A percentile compares a stretch with the other conserved stretches of the same genome.
These are phyloP conservation scores for Prolemur simus DNA, from an alignment of 2,113 vertebrate species.

Conservation along the genomic window DNA sequence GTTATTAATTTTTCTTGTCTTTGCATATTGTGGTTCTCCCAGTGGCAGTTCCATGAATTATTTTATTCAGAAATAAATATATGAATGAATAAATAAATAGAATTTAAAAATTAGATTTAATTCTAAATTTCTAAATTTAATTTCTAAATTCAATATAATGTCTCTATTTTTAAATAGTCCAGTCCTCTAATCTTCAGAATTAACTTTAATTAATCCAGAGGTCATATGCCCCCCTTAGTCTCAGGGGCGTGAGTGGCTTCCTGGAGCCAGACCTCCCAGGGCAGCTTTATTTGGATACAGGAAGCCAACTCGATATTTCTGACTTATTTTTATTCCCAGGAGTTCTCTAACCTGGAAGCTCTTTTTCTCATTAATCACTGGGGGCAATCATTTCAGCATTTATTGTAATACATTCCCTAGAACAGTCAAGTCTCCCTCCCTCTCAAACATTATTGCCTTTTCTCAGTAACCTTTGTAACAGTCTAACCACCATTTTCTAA, in stretches of 20 bases:
- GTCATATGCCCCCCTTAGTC: not conserved
- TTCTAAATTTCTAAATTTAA: not conserved
- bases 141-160: not conserved
- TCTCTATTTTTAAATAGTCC: not conserved
- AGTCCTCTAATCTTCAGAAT: not conserved
- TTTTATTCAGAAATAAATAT: not conserved
- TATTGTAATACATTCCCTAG: not conserved
- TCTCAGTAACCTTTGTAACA: not conserved
- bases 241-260: not conserved
- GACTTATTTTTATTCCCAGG: not conserved
- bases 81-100: not conserved
- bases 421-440: not conserved
- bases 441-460: not conserved
- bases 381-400: not conserved
- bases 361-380: not conserved
- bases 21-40: not conserved
- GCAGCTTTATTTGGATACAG: not conserved
- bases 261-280: not conserved
- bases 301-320: not conserved
- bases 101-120: not conserved
- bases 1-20: not conserved
- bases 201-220: not conserved
- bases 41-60: not conserved
- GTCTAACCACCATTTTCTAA: not conserved
- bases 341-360: not conserved